Base-by-base conservation (phyloP, 92 coral and sea anemone species). In the Galaxea fascicularis region DNA sequence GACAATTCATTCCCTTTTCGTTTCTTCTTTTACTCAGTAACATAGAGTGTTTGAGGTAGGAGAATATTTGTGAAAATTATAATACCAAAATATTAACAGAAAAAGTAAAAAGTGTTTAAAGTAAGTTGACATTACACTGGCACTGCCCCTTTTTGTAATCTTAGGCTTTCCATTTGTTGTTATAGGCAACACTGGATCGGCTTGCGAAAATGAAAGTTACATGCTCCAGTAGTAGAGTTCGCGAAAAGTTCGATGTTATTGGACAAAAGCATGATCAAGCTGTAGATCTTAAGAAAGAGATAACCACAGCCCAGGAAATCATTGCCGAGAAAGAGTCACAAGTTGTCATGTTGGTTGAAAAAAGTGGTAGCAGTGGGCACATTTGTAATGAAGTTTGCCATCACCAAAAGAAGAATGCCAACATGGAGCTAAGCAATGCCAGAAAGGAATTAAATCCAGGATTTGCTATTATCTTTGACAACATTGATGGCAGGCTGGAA, bases 391-490 rank as follows among this genome's bases (percentile, higher is more conserved):
- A 46, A 5, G 51, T 46, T 46, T 46, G 51, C 58, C 11, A 53
- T 53, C 58, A 53, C 17, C 11, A 53, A 53, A 53, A 53, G 58
- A 53, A 53, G 17, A 53, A 10, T 8, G 58, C 58, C 58, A 53
- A 53, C 11, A 53, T 53, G 58, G 58, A 53, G 17, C 58, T n/a
- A n/a, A n/a, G n/a, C n/a, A n/a, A n/a, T n/a, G 65, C 86, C 51
- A 78, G 80, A 75, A 31, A n/a, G 64, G 30, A 63, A 11, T 9
- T 73, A 30, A 85, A 76, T 59, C 35, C 87, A 13, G 94, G 94
- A 17, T 82, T 74, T 62, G 39, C 87, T 24, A 83, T 91, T 63
- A 80, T 74, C 4, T 87, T 91, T 73, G 91, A 91, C 74, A 91
- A 91, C 65, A 87, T 83, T 72, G 94, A 91, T 74, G 79, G 86